These are phyloP conservation scores for Enoplolaimus lenunculus DNA, from an alignment of 2,888 invertebrate genomes.

Conservation along the genomic window DNA sequence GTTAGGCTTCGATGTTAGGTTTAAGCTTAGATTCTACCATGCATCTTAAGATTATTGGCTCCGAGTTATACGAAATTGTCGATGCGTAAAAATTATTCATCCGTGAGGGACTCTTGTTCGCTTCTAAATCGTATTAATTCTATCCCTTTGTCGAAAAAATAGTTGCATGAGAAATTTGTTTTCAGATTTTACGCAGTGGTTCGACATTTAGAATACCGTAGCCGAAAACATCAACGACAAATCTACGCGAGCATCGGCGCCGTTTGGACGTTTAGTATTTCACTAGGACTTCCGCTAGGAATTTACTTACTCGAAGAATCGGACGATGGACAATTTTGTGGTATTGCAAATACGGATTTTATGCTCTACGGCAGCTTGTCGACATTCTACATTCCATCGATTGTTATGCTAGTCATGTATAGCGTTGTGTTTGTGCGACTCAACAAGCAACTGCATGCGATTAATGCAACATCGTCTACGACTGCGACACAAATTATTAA, in stretches of 20 bases:
- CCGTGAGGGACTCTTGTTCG: too few species aligned
- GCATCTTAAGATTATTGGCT: too few species aligned
- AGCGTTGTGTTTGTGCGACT: conserved; percentile 41
- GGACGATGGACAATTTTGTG: conserved; percentile 7
- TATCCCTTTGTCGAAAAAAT: too few species aligned
- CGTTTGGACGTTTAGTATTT: conserved; percentile 36
- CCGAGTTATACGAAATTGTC: too few species aligned
- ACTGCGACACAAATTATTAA: too few species aligned
- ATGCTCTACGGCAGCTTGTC: conserved; percentile 39
- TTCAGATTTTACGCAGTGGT: conserved; percentile 23
- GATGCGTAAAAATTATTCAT: too few species aligned
- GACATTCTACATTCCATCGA: conserved; percentile 46
- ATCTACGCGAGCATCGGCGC: conserved; percentile 35
- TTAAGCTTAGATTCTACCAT: too few species aligned
- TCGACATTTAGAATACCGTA: conserved; percentile 35
- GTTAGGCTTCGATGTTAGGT: too few species aligned
- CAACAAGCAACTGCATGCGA: conserved; percentile 37
- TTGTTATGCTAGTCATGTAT: conserved; percentile 46
- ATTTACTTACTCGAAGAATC: conserved; percentile 18
- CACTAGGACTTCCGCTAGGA: conserved; percentile 32
- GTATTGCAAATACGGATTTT: conserved; percentile 30
- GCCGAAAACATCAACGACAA: conserved; percentile 34
- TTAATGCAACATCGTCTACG: too few species aligned
- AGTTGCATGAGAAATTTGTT: too few species aligned
- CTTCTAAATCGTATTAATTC: too few species aligned